Percentiles rank a stretch among this genome's conserved stretches.
These are phyloP conservation scores for Paedocypris sp. DNA, from an alignment of 2,113 vertebrate species.

Conservation along the genomic window DNA sequence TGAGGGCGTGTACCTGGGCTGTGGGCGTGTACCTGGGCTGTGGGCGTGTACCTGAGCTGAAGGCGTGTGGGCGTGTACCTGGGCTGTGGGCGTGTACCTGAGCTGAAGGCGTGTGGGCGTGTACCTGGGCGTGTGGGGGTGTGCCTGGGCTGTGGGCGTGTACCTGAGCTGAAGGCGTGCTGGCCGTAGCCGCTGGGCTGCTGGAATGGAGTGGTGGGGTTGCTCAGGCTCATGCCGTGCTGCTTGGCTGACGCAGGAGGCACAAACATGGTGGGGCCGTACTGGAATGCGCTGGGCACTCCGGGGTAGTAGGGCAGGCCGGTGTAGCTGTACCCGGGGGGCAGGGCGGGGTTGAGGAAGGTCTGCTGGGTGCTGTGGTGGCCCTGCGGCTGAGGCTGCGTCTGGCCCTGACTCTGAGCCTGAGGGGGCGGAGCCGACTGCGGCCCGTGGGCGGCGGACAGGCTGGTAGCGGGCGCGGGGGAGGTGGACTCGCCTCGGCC, in stretches of 20 bases:
- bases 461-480: constrained; percentile 81
- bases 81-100: too few relatives aligned
- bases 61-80: background rate
- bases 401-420: constrained; percentile 87
- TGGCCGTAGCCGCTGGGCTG: constrained; percentile 81
- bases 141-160: background rate
- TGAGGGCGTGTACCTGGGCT: background rate
- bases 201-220: constrained; percentile 77
- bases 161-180: constrained; percentile 82
- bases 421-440: constrained; percentile 62
- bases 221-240: constrained; percentile 75
- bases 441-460: constrained; percentile 52
- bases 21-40: too few relatives aligned
- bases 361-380: constrained; percentile 95
- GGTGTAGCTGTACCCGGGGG: constrained; percentile 96
- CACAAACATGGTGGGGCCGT: constrained; percentile 91
- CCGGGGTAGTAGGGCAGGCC: constrained; percentile 96
- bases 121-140: too few relatives aligned
- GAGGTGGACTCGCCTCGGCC: constrained; percentile 90
- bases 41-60: background rate
- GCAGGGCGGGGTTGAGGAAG: constrained; percentile 83
- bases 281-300: constrained; percentile 93
- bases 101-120: background rate
- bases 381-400: constrained; percentile 79
- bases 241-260: constrained; percentile 88